Evolutionary conservation across 2,797 vertebrate genomes (phyloP), one percentile per base, ranked within the genome.

Genomic region (Melanitta fusca): DNA sequence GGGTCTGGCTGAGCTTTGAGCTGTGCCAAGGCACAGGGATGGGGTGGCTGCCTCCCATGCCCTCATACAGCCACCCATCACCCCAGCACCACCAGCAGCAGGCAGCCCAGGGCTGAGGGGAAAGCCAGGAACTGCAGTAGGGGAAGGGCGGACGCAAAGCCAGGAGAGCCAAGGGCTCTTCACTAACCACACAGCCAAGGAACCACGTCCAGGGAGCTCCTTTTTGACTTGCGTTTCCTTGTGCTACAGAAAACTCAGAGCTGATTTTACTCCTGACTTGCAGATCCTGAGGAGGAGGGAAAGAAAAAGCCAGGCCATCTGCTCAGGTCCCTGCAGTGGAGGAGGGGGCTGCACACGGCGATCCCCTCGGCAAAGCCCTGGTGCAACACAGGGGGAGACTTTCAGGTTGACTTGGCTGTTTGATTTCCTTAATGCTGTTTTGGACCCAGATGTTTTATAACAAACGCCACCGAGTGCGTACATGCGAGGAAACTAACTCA

Each of bases 401-500:
- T 96, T 85, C 86, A 88, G 92, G 90, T 94, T 96, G 86, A 95
- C 86, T 92, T 92, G 88, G 79, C 72, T 7, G 8, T 72, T 94
- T 60, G 62, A 85, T 92, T 95, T 83, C 61, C 89, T 94, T 28
- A 85, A 78, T 11, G 62, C 30, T 47, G 41, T 72, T 94, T 75
- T 22, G 28, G 88, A 90, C 73, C 87, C 96, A 96, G 93, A 96
- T 95, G 96, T 93, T 96, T 92, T 93, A 91, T 80, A 95, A 94
- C 71, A 87, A 84, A 85, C 1, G 0, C 57, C 82, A 70, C 45
- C 1, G 0, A 93, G 89, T 1, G 28, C 1, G 0, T 80, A 92
- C 73, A 83, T 62, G 80, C 3, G 18, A 93, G 75, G 89, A 97
- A 96, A 85, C 80, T 41, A 90, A 82, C 83, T 94, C 80, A 7